Evolutionary conservation across 2,113 vertebrate species (phyloP).

Genomic region (Trichechus manatus): DNA sequence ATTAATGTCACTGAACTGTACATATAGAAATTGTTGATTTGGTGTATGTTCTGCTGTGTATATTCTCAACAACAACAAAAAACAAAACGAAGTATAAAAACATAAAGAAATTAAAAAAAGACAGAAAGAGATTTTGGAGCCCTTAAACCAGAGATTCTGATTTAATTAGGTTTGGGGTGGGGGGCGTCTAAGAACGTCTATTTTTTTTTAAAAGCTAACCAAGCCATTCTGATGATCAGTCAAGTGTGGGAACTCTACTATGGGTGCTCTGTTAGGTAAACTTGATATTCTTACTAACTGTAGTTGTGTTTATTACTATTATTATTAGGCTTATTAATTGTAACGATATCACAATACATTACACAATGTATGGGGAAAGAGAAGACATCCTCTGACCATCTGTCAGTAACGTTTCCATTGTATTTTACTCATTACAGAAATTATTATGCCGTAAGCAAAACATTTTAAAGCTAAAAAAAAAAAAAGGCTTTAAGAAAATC

Average conservation of each 20-base stretch:
- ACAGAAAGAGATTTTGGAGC: neutral
- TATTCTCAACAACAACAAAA: too few species aligned
- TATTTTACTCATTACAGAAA: neutral
- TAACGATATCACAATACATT: neutral
- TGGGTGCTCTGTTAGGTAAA: neutral
- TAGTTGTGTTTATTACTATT: neutral
- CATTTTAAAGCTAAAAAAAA: constrained; percentile 16
- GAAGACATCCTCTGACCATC: neutral
- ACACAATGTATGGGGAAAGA: neutral
- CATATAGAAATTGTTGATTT: too few species aligned
- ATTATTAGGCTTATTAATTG: neutral
- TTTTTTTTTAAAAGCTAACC: neutral
- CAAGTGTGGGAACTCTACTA: neutral
- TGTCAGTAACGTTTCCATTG: neutral
- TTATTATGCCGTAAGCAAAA: neutral
- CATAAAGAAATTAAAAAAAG: too few species aligned
- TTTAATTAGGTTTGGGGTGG: neutral
- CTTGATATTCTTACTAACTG: neutral
- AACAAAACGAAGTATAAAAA: too few species aligned
- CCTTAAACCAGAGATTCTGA: neutral
- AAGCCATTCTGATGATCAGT: neutral
- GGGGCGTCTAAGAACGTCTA: neutral
- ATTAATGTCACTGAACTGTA: too few species aligned
- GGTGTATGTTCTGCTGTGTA: too few species aligned
- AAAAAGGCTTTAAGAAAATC: neutral